Evolutionary conservation across 2,113 vertebrate species (phyloP), one percentile per base, ranked within the genome.

Genomic region (Malaclemys terrapin): DNA sequence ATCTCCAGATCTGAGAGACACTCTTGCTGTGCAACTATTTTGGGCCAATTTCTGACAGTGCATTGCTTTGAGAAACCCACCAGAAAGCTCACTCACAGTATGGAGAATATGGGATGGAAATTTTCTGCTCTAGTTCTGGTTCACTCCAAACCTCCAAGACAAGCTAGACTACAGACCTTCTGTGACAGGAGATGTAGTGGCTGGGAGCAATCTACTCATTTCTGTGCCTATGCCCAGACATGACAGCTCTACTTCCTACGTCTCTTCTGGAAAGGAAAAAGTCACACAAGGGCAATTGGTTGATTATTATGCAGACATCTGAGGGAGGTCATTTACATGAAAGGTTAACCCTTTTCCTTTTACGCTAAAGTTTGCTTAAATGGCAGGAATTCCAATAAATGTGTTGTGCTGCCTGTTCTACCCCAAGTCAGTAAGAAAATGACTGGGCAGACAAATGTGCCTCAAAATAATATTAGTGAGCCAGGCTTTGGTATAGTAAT

Each of bases 1-100:
- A 76, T 82, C 16, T 82, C 76, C 12, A 72, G 78, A 88, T 90
- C 38, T 38, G 56, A 54, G 65, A 72, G 9, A 72, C 65, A 38
- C 16, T 17, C 35, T 10, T 22, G 4, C 25, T 88, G 82, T 81
- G 89, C 93, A 80, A 87, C 76, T 62, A 88, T 97, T 94, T 94
- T 91, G 52, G 62, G 69, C 12, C 29, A 49, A 1, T 3, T 88
- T 97, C 49, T 89, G 56, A 31, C 35, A 82, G 87, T 69, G 90
- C 89, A 13, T 59, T 84, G 20, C 8, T 75, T 22, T 13, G 1
- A 47, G 16, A 25, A 17, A 25, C 16, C 35, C 35, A 72, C 31
- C 65, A 69, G 65, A 42, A 82, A 54, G 10, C 6, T 52, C 69
- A 16, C 31, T 85, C 65, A 38, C n/a, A 38, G 9, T 20, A 72